A percentile compares a stretch with the other conserved stretches of the same genome.
phyloP scores from a whole-genome alignment of 2,888 invertebrate species.

The Athalia cordata region DNA sequence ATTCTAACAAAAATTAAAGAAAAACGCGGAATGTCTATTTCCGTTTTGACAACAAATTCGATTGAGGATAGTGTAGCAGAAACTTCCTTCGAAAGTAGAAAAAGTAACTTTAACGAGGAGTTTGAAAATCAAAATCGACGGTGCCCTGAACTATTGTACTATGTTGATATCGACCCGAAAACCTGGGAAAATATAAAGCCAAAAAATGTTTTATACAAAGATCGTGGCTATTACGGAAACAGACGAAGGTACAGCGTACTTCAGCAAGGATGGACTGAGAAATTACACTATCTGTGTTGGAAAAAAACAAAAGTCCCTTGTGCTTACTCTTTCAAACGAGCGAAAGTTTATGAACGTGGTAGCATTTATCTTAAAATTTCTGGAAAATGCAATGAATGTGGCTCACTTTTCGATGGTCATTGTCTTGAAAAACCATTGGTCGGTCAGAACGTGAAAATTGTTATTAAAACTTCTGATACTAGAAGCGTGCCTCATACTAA shows the following conservation, averaged over 20 bases:
- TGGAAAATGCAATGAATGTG: slow-evolving; percentile 45
- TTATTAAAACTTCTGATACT: slow-evolving; percentile 39
- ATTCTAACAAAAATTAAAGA: slow-evolving; percentile 1
- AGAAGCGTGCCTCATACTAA: slow-evolving; percentile 17
- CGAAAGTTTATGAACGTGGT: slow-evolving; percentile 8
- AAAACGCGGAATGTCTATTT: neutral
- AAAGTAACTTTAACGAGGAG: neutral
- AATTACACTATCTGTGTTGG: neutral
- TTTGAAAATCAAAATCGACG: neutral
- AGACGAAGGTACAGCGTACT: neutral
- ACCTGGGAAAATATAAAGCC: neutral
- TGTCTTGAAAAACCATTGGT: slow-evolving; percentile 12
- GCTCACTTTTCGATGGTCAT: slow-evolving; percentile 11
- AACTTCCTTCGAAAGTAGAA: neutral
- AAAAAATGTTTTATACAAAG: neutral
- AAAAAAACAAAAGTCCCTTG: slow-evolving; percentile 11
- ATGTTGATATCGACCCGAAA: neutral
- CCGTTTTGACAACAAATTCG: neutral
- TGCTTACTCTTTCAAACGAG: slow-evolving; percentile 11
- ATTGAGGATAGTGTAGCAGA: neutral
- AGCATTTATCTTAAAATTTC: slow-evolving; percentile 26
- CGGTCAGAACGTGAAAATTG: slow-evolving; percentile 31
- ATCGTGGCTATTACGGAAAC: neutral
- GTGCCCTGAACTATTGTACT: neutral
- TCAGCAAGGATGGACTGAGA: neutral